Conservation (phyloP, 1,140 invertebrate genomes). For the Oreohelix idahoensis region DNA sequence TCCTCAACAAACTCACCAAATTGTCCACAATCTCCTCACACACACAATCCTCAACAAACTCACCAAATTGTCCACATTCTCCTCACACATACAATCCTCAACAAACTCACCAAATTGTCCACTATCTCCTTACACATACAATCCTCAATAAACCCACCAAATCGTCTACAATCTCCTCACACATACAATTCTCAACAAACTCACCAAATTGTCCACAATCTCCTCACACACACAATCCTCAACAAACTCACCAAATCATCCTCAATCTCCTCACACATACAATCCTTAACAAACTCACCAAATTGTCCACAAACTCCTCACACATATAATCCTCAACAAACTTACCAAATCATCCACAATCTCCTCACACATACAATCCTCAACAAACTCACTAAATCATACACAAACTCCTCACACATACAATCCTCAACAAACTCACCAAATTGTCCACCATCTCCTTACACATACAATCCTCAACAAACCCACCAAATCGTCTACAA, state of each 20-base stretch:
- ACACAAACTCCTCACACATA: not conserved
- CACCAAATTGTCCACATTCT: not conserved
- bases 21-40: not conserved
- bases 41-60: no score
- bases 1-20: not conserved
- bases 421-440: not conserved
- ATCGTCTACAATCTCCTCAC: not conserved
- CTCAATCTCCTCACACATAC: not conserved
- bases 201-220: not conserved
- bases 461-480: not conserved
- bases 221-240: not conserved
- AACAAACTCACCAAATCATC: not conserved
- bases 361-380: not conserved
- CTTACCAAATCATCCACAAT: not conserved
- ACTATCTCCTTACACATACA: not conserved
- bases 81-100: not conserved
- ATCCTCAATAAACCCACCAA: not conserved
- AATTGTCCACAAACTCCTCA: constrained; percentile 91
- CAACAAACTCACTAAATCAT: not conserved
- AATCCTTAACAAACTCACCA: constrained; percentile 77
- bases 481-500: not conserved
- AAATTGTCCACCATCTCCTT: not conserved
- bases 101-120: not conserved
- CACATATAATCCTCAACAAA: no score
- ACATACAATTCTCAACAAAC: not conserved